phyloP scores from a whole-genome alignment of 1,140 invertebrate species.

The Laupala kohalensis region DNA sequence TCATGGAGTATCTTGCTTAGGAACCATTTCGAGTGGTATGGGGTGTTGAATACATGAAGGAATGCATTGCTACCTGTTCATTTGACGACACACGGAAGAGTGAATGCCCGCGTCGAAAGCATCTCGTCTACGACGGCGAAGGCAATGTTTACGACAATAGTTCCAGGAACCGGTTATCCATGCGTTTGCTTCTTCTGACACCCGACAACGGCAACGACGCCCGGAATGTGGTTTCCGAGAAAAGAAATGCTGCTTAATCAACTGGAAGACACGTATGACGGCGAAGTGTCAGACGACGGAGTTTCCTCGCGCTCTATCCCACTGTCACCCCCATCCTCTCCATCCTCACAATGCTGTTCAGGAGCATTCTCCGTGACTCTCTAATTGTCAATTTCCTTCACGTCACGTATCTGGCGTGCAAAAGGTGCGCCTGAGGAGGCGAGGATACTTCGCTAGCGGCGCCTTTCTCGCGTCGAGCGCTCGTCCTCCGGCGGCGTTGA shows the following conservation, averaged over 20 bases:
- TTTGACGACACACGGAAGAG: no score
- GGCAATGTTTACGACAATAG: not conserved
- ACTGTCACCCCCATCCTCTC: not conserved
- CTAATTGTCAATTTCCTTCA: not conserved
- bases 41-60: no score
- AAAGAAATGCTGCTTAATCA: not conserved
- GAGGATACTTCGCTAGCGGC: not conserved
- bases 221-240: not conserved
- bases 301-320: not conserved
- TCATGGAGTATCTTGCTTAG: no score
- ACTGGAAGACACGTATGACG: not conserved
- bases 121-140: no score
- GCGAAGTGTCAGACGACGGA: not conserved
- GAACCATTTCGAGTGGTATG: no score
- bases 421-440: not conserved
- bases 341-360: not conserved
- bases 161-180: not conserved
- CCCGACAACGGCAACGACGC: no score
- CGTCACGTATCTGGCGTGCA: not conserved
- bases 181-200: not conserved
- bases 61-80: no score
- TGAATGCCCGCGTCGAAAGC: not conserved
- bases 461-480: no score
- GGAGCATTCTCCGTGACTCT: not conserved
- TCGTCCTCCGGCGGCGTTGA: not conserved